A percentile compares a stretch with the other conserved stretches of the same genome.
Evolutionary conservation across 2,113 vertebrate species (phyloP).

Genomic region (Atractosteus spatula): DNA sequence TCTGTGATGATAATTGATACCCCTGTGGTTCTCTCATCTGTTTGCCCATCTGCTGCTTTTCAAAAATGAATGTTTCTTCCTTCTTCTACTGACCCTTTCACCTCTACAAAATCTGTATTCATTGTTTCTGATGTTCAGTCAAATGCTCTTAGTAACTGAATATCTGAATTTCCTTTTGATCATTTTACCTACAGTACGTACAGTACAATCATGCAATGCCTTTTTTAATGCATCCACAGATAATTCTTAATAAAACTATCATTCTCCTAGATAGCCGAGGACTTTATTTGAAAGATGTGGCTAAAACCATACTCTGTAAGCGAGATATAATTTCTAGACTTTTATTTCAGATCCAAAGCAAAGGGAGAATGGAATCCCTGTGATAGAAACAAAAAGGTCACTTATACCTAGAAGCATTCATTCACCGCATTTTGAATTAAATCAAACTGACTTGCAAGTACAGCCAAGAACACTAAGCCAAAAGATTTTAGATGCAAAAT

Average conservation of each 20-base stretch:
- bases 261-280: too few species aligned
- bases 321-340: too few species aligned
- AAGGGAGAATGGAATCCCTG: too few species aligned
- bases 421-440: background rate
- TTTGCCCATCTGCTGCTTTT: constrained; percentile 48
- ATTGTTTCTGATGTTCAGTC: constrained; percentile 1
- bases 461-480: too few species aligned
- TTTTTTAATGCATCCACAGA: background rate
- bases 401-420: background rate
- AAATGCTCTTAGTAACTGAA: constrained; percentile 9
- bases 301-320: too few species aligned
- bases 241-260: background rate
- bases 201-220: background rate
- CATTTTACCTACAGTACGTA: constrained; percentile 13
- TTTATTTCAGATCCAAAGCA: too few species aligned
- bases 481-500: too few species aligned
- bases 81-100: constrained; percentile 28
- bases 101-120: constrained; percentile 21
- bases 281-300: too few species aligned
- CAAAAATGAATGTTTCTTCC: constrained; percentile 37
- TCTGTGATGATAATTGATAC: constrained; percentile 48
- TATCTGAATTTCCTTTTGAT: constrained; percentile 18
- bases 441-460: background rate
- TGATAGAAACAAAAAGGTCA: background rate
- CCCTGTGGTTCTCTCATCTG: constrained; percentile 43